Conservation (phyloP, 2,888 invertebrate species). For the Diabrotica balteata region DNA sequence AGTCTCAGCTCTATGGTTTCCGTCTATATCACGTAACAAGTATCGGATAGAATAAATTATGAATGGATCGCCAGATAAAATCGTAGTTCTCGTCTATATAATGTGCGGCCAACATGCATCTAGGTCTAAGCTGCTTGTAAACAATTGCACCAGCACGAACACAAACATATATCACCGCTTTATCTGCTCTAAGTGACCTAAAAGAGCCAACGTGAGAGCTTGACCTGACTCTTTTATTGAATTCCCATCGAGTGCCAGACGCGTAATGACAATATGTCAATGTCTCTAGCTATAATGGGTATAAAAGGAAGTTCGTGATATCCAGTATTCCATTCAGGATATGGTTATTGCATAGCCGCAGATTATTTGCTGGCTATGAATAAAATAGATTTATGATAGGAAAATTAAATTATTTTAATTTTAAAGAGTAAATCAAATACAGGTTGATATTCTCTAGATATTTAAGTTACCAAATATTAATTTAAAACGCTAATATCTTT, state of each 20-base stretch:
- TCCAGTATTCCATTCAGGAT: too few relatives aligned
- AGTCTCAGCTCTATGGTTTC: slow-evolving; percentile 28
- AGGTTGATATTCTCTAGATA: too few relatives aligned
- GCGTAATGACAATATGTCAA: slow-evolving; percentile 26
- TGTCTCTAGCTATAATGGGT: slow-evolving; percentile 11
- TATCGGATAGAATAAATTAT: slow-evolving; percentile 43
- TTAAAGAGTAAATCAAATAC: too few relatives aligned
- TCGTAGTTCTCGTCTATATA: slow-evolving; percentile 38
- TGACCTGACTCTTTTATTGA: slow-evolving; percentile 42
- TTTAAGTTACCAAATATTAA: too few relatives aligned
- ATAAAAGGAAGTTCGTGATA: neutral
- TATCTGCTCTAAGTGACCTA: slow-evolving; percentile 41
- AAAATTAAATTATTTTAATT: too few relatives aligned
- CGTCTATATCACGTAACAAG: slow-evolving; percentile 41
- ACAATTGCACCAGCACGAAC: slow-evolving; percentile 43
- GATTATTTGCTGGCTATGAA: neutral
- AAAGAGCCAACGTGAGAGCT: slow-evolving; percentile 38
- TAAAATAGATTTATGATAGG: too few relatives aligned
- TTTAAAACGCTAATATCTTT: too few relatives aligned
- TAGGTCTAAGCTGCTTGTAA: slow-evolving; percentile 36
- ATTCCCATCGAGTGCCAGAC: slow-evolving; percentile 39
- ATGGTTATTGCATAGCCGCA: too few relatives aligned
- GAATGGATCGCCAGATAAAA: slow-evolving; percentile 38
- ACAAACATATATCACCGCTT: slow-evolving; percentile 41
- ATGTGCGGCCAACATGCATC: slow-evolving; percentile 41